These are phyloP conservation scores for Drosophila eohydei DNA, from an alignment of 2,888 invertebrate species.

Conservation along the genomic window DNA sequence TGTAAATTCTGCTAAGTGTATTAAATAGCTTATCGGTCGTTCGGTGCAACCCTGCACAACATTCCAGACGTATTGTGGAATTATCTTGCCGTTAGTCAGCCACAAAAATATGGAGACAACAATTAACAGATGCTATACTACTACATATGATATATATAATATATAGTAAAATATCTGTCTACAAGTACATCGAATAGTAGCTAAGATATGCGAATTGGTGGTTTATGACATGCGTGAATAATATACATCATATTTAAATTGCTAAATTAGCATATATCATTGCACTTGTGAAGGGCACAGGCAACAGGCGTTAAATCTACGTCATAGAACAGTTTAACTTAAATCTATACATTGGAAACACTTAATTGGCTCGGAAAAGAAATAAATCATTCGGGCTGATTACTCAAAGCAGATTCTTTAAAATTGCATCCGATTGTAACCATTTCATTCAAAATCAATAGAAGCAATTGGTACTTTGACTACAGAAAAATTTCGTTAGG, in stretches of 20 bases:
- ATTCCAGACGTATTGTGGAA: constrained; percentile 1
- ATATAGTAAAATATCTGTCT: no score
- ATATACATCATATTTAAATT: neutral
- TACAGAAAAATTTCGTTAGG: constrained; percentile 31
- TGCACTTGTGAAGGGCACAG: neutral
- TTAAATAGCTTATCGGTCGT: constrained; percentile 22
- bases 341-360: neutral
- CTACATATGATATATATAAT: no score
- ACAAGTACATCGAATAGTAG: no score
- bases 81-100: neutral
- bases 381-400: neutral
- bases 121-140: no score
- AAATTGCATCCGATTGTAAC: constrained; percentile 29
- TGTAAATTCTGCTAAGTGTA: constrained; percentile 26
- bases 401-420: constrained; percentile 1
- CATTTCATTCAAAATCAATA: constrained; percentile 62
- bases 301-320: neutral
- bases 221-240: no score
- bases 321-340: neutral
- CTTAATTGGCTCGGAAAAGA: neutral
- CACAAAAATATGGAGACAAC: neutral
- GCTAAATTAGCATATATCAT: neutral
- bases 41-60: constrained; percentile 7
- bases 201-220: no score
- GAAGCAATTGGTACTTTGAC: constrained; percentile 65